Percentiles rank a stretch among this genome's conserved stretches.
Conservation (phyloP, 1,140 invertebrate genomes). For the Chlorops oryzae region DNA sequence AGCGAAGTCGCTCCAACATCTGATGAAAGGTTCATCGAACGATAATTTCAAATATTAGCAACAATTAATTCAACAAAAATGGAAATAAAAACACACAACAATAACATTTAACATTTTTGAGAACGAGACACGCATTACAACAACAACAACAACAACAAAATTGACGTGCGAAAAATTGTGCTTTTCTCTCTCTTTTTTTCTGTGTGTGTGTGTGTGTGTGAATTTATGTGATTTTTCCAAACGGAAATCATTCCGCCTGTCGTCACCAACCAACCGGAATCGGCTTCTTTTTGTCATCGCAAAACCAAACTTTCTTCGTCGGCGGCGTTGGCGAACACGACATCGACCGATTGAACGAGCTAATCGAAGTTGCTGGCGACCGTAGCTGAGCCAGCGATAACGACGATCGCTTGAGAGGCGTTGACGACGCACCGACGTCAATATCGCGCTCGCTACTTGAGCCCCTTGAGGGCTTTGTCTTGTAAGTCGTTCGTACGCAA, state of each 20-base stretch:
- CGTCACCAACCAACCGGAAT: slow-evolving; percentile 3
- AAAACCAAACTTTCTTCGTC: slow-evolving; percentile 46
- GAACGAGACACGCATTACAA: neutral
- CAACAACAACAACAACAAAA: slow-evolving; percentile 6
- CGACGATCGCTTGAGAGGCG: slow-evolving; percentile 11
- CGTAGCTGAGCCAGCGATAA: slow-evolving; percentile 9
- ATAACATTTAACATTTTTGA: neutral
- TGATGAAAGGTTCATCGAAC: too few species aligned
- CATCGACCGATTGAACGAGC: neutral
- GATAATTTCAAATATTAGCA: too few species aligned
- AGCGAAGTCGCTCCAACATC: too few species aligned
- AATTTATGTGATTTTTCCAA: too few species aligned
- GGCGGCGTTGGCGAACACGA: slow-evolving; percentile 13
- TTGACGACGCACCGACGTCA: too few species aligned
- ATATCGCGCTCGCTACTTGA: slow-evolving; percentile 11
- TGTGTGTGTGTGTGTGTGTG: slow-evolving; percentile 3
- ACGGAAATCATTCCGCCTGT: neutral
- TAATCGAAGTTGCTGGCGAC: neutral
- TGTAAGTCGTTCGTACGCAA: slow-evolving; percentile 17
- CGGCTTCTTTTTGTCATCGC: slow-evolving; percentile 44
- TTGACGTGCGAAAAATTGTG: too few species aligned
- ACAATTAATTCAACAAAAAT: too few species aligned
- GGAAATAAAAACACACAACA: too few species aligned
- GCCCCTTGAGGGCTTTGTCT: slow-evolving; percentile 11
- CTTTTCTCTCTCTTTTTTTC: too few species aligned